Base-by-base conservation (phyloP, 2,113 vertebrate genomes). In the Sorex fumeus region DNA sequence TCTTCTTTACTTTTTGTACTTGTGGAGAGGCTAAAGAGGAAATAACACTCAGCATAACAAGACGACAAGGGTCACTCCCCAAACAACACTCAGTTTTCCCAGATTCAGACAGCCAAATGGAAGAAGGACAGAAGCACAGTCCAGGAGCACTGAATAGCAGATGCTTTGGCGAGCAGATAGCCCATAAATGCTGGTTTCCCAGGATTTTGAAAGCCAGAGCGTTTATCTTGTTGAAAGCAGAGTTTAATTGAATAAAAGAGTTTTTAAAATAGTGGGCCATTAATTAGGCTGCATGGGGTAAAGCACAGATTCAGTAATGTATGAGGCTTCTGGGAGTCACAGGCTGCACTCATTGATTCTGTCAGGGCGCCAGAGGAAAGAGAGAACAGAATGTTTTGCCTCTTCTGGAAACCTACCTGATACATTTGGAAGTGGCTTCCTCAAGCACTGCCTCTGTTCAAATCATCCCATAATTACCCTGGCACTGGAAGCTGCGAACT, bases 381-480 rank as follows among this genome's bases (percentile, higher is more conserved):
- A 93, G 81, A 80, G 85, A 36, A 45, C 93, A 23, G 62, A 87
- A 47, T 75, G 3, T 64, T 85, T 90, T 74, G 71, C 27, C 64
- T 93, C 76, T 94, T 97, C 95, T 94, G 95, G 23, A 97, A 96
- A 95, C 89, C 93, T 95, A 98, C 98, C 98, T 98, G 97, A 96
- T 97, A 95, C 95, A 96, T 97, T 95, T 97, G 96, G 87, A 62
- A 15, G 91, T 77, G 71, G 83, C 62, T 95, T 96, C 95, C 93
- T 91, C 92, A 67, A 90, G 94, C 71, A 78, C 78, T 92, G 89
- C 94, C 97, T 96, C 96, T 96, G 95, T 94, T 97, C 97, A 96
- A 96, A 97, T 98, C 97, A 97, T 96, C 92, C 93, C 88, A 94
- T 98, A 98, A 98, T 98, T 97, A 96, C 95, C 94, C 96, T 98